Percentiles rank a stretch among this genome's conserved stretches.
phyloP scores from a whole-genome alignment of 2,888 invertebrate genomes.

The Lasioglossum marginatum region DNA sequence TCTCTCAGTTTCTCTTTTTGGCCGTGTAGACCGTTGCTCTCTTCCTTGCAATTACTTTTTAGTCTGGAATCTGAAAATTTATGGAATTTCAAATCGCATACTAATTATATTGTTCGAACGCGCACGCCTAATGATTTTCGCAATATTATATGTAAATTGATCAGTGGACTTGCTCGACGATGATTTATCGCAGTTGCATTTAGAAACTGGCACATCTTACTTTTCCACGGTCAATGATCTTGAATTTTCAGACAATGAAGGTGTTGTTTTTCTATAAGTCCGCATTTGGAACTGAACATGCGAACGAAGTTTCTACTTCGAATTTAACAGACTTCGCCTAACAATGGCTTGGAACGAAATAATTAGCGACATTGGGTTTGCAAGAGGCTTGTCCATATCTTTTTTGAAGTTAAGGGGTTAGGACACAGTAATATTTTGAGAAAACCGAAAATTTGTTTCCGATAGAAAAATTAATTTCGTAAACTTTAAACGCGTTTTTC shows the following conservation, averaged over 20 bases:
- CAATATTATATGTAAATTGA: background rate
- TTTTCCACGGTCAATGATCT: background rate
- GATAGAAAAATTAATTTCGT: too few species aligned
- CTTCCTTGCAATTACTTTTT: background rate
- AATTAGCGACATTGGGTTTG: background rate
- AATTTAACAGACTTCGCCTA: background rate
- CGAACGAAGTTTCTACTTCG: background rate
- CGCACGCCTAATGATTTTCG: background rate
- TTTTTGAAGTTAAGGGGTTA: too few species aligned
- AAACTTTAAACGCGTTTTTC: too few species aligned
- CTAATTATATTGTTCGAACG: background rate
- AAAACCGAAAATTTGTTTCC: too few species aligned
- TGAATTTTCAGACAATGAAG: background rate
- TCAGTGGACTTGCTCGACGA: background rate
- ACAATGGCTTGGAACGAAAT: background rate
- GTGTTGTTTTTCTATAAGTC: accelerated
- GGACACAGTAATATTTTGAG: too few species aligned
- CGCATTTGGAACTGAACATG: background rate
- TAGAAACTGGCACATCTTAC: background rate
- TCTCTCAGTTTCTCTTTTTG: slow-evolving; percentile 18
- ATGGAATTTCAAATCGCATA: background rate
- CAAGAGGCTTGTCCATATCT: background rate
- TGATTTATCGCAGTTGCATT: background rate
- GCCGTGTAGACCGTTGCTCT: too few species aligned
- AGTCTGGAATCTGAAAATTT: background rate